These are phyloP conservation scores for Trissoscelio sp. DNA, from an alignment of 2,888 invertebrate genomes.

Conservation along the genomic window DNA sequence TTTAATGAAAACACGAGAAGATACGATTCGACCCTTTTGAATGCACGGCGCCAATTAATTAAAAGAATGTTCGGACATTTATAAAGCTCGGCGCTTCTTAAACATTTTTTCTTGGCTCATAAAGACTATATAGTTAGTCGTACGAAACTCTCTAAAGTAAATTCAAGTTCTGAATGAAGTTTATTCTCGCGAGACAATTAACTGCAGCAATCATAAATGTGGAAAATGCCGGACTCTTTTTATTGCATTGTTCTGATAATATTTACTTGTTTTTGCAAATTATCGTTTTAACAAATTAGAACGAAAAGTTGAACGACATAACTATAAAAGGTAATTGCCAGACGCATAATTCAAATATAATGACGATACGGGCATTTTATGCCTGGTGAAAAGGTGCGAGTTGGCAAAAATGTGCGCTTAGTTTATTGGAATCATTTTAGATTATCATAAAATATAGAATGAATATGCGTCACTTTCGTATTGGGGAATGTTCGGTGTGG, in stretches of 20 bases:
- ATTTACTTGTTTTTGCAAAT: neutral
- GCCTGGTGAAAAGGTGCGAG: neutral
- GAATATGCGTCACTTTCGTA: conserved; percentile 13
- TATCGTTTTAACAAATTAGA: conserved; percentile 6
- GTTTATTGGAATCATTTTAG: conserved; percentile 25
- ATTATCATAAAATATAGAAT: conserved; percentile 15
- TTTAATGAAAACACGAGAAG: conserved; percentile 60
- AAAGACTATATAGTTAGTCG: conserved; percentile 40
- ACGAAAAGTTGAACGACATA: conserved; percentile 11
- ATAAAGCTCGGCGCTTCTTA: conserved; percentile 54
- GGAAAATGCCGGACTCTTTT: neutral
- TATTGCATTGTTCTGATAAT: neutral
- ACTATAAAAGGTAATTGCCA: conserved; percentile 25
- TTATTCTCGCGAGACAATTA: no score
- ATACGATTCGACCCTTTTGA: conserved; percentile 56
- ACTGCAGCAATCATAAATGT: neutral
- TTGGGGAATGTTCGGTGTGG: conserved; percentile 1
- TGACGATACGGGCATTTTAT: neutral
- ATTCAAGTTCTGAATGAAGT: no score
- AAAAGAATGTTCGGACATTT: conserved; percentile 62
- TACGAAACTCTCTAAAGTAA: no score
- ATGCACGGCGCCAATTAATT: conserved; percentile 65
- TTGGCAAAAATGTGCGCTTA: conserved; percentile 19
- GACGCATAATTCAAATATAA: conserved; percentile 14
- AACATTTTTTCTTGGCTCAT: conserved; percentile 19